A percentile compares a stretch with the other conserved stretches of the same genome.
Conservation (phyloP, 2,888 invertebrate species). For the Drosophila nr. fundita region DNA sequence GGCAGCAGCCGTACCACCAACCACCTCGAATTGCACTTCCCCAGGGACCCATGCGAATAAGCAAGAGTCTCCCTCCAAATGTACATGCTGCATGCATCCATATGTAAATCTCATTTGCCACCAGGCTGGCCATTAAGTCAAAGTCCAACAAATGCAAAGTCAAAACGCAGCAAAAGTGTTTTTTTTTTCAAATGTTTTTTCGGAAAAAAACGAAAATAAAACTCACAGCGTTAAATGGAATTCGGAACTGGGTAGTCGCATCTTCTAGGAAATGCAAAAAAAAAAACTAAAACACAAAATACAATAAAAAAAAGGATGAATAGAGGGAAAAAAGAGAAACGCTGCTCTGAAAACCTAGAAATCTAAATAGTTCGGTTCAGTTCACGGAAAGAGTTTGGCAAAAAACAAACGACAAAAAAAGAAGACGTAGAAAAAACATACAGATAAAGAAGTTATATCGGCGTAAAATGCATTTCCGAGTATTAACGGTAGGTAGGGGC, state of each 20-base stretch:
- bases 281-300: constrained; percentile 17
- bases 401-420: constrained; percentile 18
- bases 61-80: neutral
- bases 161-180: constrained; percentile 64
- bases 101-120: constrained; percentile 32
- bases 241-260: constrained; percentile 22
- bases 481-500: constrained; percentile 52
- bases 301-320: constrained; percentile 19
- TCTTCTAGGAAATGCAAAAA: constrained; percentile 57
- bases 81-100: neutral
- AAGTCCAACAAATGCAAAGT: constrained; percentile 72
- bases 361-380: constrained; percentile 69
- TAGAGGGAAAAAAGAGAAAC: constrained; percentile 5
- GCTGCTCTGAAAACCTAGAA: constrained; percentile 77
- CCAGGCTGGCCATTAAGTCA: constrained; percentile 61
- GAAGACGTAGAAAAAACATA: constrained; percentile 24
- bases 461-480: constrained; percentile 69
- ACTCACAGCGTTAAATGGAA: constrained; percentile 51
- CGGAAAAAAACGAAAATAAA: constrained; percentile 8
- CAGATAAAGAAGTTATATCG: constrained; percentile 33
- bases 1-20: constrained; percentile 4
- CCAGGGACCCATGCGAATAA: constrained; percentile 5
- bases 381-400: constrained; percentile 51
- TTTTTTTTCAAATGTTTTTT: constrained; percentile 23
- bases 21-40: constrained; percentile 29